These are phyloP conservation scores for Pangasius mekongensis DNA, from an alignment of 2,797 vertebrate genomes.

Conservation along the genomic window DNA sequence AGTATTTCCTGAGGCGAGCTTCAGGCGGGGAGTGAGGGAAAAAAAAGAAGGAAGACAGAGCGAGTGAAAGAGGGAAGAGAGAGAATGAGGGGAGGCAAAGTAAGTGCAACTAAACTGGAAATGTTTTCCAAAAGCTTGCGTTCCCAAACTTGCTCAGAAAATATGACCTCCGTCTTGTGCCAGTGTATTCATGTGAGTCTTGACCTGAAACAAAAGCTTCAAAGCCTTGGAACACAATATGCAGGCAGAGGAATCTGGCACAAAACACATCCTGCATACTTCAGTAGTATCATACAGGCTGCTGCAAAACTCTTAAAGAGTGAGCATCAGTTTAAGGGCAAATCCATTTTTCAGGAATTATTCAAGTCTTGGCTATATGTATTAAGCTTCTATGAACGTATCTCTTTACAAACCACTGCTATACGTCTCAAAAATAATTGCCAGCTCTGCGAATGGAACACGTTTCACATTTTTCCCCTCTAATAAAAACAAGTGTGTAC, in stretches of 20 bases:
- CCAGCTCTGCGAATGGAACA: not conserved
- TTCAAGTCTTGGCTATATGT: not conserved
- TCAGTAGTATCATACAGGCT: conserved; percentile 12
- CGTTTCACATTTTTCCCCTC: conserved; percentile 24
- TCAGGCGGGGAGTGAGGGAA: conserved; percentile 15
- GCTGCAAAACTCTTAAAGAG: not conserved
- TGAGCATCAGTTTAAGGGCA: not conserved
- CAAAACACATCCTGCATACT: conserved; percentile 38
- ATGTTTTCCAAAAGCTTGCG: conserved; percentile 53
- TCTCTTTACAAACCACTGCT: conserved; percentile 8
- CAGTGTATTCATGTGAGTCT: conserved; percentile 52
- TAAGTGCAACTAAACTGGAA: conserved; percentile 46
- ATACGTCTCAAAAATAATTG: conserved; percentile 30
- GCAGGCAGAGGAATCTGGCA: conserved; percentile 36
- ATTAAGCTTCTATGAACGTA: not conserved
- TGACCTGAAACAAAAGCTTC: conserved; percentile 54
- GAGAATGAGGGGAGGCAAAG: conserved; percentile 36
- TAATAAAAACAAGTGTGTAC: conserved; percentile 43
- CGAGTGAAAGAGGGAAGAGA: conserved; percentile 8
- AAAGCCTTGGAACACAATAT: conserved; percentile 44
- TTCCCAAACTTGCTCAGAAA: conserved; percentile 52
- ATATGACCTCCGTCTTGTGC: conserved; percentile 44
- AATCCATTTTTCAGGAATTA: not conserved
- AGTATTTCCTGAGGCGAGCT: conserved; percentile 60
- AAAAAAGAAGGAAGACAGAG: not conserved